Evolutionary conservation across 2,797 vertebrate genomes (phyloP), one percentile per base, ranked within the genome.

Genomic region (Clarias laeviceps): DNA sequence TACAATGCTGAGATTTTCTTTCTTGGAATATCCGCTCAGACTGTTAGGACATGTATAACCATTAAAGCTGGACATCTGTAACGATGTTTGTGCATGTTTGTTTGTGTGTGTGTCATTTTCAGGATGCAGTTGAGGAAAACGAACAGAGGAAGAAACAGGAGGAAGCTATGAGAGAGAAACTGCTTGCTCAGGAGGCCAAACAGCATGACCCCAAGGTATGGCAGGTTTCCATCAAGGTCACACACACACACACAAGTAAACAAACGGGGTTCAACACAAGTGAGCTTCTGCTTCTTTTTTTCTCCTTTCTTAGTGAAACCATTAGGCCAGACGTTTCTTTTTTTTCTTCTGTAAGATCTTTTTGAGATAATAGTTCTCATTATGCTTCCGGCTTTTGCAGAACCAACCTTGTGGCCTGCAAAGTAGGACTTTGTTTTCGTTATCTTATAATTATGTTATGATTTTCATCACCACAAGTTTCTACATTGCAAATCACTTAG

Each of bases 141-240:
- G 97, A 98, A 90, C 95, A 91, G 80, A 96, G 96, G 82, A 98
- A 97, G 93, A 99, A 97, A 93, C 98, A 99, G 93, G 98, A 99
- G 93, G 93, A 97, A 92, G 97, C 97, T 56, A 95, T 97, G 95
- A 92, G 96, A 89, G 98, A 98, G 91, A 99, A 99, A 94, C 92
- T 97, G 91, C 93, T 99, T 92, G 98, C 97, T 73, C 96, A 98
- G 94, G 97, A 99, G 95, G 97, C 97, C 32, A 98, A 98, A 90
- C 94, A 96, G 90, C 95, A 95, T 3, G 93, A 96, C 89, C 94
- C 95, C 45, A 96, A 96, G 95, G 96, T 96, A 91, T 29, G n/a
- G 73, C 56, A 70, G 15, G 14, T 5, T n/a, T 73, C 15, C 34
- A 32, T 32, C 59, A 66, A 29, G 9, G 7, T 0, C 9, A 1